These are phyloP conservation scores for Ispidina lecontei DNA, from an alignment of 2,797 vertebrate species.

Conservation along the genomic window DNA sequence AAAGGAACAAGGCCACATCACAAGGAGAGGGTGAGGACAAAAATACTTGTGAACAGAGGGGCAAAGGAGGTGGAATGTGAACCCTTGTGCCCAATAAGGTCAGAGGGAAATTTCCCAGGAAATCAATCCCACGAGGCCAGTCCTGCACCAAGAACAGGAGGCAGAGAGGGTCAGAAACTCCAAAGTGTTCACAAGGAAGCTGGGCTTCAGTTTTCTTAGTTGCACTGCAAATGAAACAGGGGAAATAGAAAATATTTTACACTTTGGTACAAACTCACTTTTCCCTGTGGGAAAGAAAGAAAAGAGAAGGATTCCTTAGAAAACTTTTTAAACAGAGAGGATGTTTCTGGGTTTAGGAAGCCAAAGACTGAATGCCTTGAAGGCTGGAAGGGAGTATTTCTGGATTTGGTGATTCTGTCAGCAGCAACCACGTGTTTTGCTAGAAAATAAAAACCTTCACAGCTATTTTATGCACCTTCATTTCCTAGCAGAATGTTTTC, in stretches of 20 bases:
- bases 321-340: neutral
- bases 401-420: neutral
- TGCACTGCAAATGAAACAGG: neutral
- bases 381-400: neutral
- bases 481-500: conserved; percentile 6
- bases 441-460: neutral
- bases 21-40: neutral
- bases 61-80: neutral
- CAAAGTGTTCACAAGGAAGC: neutral
- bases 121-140: neutral
- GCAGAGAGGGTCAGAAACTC: neutral
- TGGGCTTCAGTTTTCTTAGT: neutral
- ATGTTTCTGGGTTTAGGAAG: neutral
- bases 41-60: neutral
- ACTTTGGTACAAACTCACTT: neutral
- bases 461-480: neutral
- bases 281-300: neutral
- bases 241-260: neutral
- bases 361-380: neutral
- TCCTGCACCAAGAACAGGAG: neutral
- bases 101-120: neutral
- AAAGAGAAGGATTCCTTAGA: neutral
- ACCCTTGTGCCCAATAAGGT: neutral
- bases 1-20: neutral
- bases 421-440: neutral